Base-by-base conservation (phyloP, 2,888 invertebrate species). In the Chloroclystis v-ata region DNA sequence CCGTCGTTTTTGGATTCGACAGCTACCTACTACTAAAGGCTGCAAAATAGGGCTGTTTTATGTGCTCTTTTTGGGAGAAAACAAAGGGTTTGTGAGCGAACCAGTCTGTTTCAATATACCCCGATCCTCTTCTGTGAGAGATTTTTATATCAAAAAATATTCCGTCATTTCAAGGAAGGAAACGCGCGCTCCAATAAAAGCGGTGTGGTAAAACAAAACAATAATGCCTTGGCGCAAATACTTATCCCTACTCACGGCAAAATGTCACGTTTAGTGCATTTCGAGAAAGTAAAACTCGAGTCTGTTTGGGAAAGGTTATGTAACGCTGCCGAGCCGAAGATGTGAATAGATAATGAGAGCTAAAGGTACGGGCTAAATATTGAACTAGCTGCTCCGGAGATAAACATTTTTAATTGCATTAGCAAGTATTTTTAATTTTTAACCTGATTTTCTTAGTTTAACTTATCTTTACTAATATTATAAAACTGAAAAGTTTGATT, bases 391-490 rank as follows among this genome's bases (percentile, higher is more conserved):
- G 60, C 62, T 67, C 60, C 56, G 58, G 58, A 56, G 68, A 77
- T 77, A 81, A 80, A 81, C 71, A 78, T 76, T 75, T 79, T 78
- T 78, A 76, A 78, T 80, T 75, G 72, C 74, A 65, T 63, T 63
- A 49, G 64, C 61, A 65, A n/a, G 65, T 60, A 46, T 52, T 62
- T 60, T 62, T 61, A 58, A 65, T 69, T 69, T 63, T 60, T 65
- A 67, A 20, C 20, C 3, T 4, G 5, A 4, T 5, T 2, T 20
- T 20, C 5, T 5, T 20, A 20, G 5, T 4, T 20, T 5, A 20
- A 20, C 2, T 20, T 20, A 4, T n/a, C n/a, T n/a, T n/a, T n/a
- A n/a, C n/a, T n/a, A n/a, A n/a, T n/a, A n/a, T n/a, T n/a, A n/a
- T n/a, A n/a, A n/a, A n/a, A n/a, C n/a, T n/a, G n/a, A n/a, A n/a